These are phyloP conservation scores for Nothoprocta perdicaria DNA, from an alignment of 2,113 vertebrate species.

Conservation along the genomic window DNA sequence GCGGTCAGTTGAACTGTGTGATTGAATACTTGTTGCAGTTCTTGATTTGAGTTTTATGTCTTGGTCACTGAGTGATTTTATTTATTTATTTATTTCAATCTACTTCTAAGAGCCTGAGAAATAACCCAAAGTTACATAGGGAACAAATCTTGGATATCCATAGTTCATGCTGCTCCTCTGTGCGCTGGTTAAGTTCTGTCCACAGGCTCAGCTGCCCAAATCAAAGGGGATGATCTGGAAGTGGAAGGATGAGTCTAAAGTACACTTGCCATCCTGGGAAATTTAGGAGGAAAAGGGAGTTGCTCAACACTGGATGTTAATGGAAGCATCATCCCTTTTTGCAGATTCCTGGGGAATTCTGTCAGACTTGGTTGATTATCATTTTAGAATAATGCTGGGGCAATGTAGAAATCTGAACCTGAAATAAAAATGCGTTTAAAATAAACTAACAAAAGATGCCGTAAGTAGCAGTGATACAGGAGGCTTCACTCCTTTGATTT, in stretches of 20 bases:
- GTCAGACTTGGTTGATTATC: conserved; percentile 33
- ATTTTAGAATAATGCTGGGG: conserved; percentile 34
- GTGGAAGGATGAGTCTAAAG: conserved; percentile 36
- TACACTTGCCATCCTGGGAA: conserved; percentile 38
- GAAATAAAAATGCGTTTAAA: conserved; percentile 41
- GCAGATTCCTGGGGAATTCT: conserved; percentile 5
- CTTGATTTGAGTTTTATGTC: background rate
- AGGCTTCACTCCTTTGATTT: conserved; percentile 38
- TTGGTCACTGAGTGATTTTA: background rate
- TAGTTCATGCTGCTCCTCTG: conserved; percentile 15
- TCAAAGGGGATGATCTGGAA: conserved; percentile 44
- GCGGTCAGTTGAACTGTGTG: background rate
- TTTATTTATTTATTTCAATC: background rate
- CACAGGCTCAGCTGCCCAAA: conserved; percentile 34
- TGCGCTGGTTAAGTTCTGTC: background rate
- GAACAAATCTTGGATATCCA: conserved; percentile 25
- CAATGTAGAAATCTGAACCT: conserved; percentile 23
- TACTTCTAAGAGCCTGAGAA: conserved; percentile 9
- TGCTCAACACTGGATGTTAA: conserved; percentile 30
- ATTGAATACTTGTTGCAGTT: background rate
- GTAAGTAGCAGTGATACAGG: conserved; percentile 22
- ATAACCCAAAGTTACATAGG: background rate
- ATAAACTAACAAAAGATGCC: conserved; percentile 53
- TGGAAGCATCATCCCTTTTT: conserved; percentile 28
- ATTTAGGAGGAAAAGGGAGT: conserved; percentile 64